These are phyloP conservation scores for Hydrochoerus hydrochaeris DNA, from an alignment of 2,113 vertebrate species.

Conservation along the genomic window DNA sequence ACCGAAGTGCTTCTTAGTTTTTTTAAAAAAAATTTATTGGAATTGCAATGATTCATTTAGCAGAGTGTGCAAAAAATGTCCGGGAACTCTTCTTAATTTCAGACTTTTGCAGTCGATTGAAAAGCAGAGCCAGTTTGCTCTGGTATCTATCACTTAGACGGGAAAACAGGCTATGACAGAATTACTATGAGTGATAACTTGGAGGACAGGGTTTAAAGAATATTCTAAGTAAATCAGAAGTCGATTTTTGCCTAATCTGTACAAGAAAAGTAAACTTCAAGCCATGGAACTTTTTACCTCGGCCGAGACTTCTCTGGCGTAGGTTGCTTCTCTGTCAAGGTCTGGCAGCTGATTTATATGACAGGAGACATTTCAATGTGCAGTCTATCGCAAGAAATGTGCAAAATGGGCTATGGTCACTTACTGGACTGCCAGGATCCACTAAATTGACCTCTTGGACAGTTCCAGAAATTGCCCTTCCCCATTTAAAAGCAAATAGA, in stretches of 20 bases:
- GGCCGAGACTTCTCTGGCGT: not conserved
- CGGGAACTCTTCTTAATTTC: conserved; percentile 76
- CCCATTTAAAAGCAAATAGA: conserved; percentile 30
- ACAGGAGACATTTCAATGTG: too few relatives aligned
- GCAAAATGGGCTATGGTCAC: not conserved
- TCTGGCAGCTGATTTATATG: not conserved
- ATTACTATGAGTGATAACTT: conserved; percentile 63
- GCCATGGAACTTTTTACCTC: conserved; percentile 29
- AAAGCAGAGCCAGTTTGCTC: conserved; percentile 57
- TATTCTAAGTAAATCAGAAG: conserved; percentile 62
- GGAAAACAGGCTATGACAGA: conserved; percentile 53
- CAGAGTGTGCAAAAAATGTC: conserved; percentile 79
- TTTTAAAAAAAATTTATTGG: conserved; percentile 59
- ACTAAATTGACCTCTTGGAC: not conserved
- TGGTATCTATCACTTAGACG: conserved; percentile 54
- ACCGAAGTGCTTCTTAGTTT: conserved; percentile 58
- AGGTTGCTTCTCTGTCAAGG: not conserved
- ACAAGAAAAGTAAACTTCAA: conserved; percentile 58
- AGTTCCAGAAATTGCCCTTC: not conserved
- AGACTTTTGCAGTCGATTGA: conserved; percentile 68
- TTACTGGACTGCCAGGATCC: not conserved
- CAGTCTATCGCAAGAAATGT: not conserved
- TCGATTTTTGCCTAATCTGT: conserved; percentile 55
- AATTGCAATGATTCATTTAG: conserved; percentile 78
- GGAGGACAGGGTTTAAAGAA: conserved; percentile 56